Conservation (phyloP, 1,140 invertebrate species). For the Anastrepha obliqua region DNA sequence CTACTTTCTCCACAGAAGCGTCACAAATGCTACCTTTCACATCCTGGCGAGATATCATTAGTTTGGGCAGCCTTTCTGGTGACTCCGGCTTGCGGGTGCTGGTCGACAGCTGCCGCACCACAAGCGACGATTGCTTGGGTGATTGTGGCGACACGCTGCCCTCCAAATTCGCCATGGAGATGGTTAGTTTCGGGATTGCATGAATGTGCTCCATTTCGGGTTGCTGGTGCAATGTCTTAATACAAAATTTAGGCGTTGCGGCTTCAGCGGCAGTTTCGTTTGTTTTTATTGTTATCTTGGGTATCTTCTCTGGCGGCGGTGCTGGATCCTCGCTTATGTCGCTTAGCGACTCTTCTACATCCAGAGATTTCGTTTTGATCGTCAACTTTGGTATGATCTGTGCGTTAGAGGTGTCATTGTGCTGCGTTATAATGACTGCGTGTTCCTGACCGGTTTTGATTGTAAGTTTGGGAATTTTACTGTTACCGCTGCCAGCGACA, state of each 20-base stretch:
- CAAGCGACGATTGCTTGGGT: constrained; percentile 47
- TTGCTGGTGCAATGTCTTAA: constrained; percentile 43
- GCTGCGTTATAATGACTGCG: constrained; percentile 67
- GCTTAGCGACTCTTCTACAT: constrained; percentile 58
- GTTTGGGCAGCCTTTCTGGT: constrained; percentile 62
- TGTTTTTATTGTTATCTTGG: constrained; percentile 59
- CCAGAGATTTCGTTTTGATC: constrained; percentile 66
- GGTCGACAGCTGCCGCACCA: constrained; percentile 40
- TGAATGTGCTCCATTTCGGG: constrained; percentile 17
- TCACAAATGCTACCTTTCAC: constrained; percentile 22
- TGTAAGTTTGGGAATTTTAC: constrained; percentile 70
- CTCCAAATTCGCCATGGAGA: constrained; percentile 42
- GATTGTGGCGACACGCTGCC: constrained; percentile 1
- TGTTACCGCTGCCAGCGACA: background rate
- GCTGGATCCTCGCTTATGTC: constrained; percentile 14
- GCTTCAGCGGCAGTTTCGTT: constrained; percentile 5
- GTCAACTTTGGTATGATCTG: constrained; percentile 70
- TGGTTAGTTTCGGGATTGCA: constrained; percentile 58
- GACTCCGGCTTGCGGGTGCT: constrained; percentile 37
- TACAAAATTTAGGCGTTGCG: constrained; percentile 16
- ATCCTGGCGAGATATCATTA: constrained; percentile 67
- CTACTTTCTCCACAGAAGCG: background rate
- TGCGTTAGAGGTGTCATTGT: constrained; percentile 64
- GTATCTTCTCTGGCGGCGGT: constrained; percentile 56
- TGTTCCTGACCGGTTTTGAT: constrained; percentile 67